Evolutionary conservation across 2,888 invertebrate genomes (phyloP).

Genomic region (Bombyx huttoni): DNA sequence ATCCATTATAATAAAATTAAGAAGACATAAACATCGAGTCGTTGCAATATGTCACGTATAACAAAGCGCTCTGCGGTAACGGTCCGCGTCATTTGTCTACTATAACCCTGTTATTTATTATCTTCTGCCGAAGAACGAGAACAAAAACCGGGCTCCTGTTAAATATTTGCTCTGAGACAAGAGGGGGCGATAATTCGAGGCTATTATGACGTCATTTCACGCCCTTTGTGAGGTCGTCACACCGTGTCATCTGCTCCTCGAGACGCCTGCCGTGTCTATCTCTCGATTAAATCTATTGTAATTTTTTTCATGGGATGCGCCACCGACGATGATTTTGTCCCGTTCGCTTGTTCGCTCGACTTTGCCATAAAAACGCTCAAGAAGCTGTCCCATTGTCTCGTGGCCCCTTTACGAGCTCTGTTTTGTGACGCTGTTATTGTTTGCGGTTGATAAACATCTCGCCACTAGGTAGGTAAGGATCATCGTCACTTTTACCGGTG

Average conservation of each 20-base stretch:
- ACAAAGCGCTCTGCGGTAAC: constrained; percentile 67
- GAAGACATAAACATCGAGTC: constrained; percentile 67
- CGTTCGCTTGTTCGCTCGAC: constrained; percentile 58
- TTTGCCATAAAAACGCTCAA: constrained; percentile 62
- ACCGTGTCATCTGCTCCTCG: constrained; percentile 69
- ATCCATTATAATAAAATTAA: constrained; percentile 29
- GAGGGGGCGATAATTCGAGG: constrained; percentile 71
- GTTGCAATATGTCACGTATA: constrained; percentile 60
- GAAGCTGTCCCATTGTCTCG: constrained; percentile 64
- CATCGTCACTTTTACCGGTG: constrained; percentile 63
- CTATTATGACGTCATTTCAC: constrained; percentile 73
- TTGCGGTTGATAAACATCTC: constrained; percentile 71
- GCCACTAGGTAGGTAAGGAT: constrained; percentile 67
- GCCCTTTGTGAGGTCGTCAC: constrained; percentile 70
- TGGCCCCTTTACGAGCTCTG: constrained; percentile 65
- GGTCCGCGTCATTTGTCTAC: constrained; percentile 64
- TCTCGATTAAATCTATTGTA: constrained; percentile 70
- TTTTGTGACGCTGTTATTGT: constrained; percentile 70
- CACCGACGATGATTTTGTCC: constrained; percentile 69
- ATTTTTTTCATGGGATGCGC: constrained; percentile 68
- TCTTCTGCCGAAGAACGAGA: constrained; percentile 58
- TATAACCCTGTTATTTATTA: constrained; percentile 64
- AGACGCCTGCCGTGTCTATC: constrained; percentile 68
- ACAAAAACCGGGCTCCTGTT: constrained; percentile 65
- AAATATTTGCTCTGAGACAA: constrained; percentile 72